These are phyloP conservation scores for Criorhina ranunculi DNA, from an alignment of 2,888 invertebrate species.

Conservation along the genomic window DNA sequence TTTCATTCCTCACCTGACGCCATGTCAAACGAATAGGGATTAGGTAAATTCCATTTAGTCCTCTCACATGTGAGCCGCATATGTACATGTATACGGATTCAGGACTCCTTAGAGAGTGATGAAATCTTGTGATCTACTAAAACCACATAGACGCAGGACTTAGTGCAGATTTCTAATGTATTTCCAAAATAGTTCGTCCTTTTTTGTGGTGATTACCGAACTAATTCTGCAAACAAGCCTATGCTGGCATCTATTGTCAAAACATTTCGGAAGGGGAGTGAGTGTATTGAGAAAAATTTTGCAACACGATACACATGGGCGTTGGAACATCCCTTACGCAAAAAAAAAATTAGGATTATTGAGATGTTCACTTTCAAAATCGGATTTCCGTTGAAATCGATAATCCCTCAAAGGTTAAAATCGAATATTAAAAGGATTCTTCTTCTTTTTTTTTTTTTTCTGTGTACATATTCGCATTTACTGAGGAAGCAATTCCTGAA, in stretches of 20 bases:
- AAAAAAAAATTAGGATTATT: conserved; percentile 66
- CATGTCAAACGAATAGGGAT: conserved; percentile 73
- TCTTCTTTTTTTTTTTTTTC: conserved; percentile 48
- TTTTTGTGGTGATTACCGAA: conserved; percentile 62
- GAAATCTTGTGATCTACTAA: conserved; percentile 65
- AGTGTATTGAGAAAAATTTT: conserved; percentile 46
- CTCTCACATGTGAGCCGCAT: conserved; percentile 14
- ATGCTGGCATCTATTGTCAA: conserved; percentile 70
- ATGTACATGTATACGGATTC: conserved; percentile 38
- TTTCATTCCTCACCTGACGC: conserved; percentile 76
- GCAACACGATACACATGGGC: conserved; percentile 50
- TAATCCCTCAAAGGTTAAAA: conserved; percentile 76
- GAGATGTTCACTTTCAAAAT: conserved; percentile 77
- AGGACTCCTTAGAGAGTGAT: conserved; percentile 57
- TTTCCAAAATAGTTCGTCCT: conserved; percentile 69
- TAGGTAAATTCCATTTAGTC: conserved; percentile 76
- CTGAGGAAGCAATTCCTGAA: not conserved
- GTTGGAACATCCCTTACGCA: conserved; percentile 52
- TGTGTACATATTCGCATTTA: too few species aligned
- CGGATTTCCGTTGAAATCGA: conserved; percentile 73
- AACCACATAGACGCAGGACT: conserved; percentile 48
- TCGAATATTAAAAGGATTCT: conserved; percentile 67
- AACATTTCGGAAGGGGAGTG: conserved; percentile 15
- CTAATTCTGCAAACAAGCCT: conserved; percentile 63
- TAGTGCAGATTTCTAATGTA: conserved; percentile 46